Percentiles rank a stretch among this genome's conserved stretches.
phyloP scores from a whole-genome alignment of 2,797 vertebrate genomes.

The Sebastiscus tertius region DNA sequence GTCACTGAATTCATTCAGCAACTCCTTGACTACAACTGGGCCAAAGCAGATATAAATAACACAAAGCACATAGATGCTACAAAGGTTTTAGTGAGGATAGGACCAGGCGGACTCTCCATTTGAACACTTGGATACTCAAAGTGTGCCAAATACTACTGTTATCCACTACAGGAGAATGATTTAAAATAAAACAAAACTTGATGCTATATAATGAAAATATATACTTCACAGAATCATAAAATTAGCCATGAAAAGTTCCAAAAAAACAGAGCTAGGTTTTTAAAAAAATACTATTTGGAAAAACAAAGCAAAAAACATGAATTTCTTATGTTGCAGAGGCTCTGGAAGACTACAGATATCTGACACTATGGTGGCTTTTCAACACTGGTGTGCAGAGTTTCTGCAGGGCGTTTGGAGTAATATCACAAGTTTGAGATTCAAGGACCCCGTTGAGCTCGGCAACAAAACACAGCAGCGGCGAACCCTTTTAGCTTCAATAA shows the following conservation, averaged over 20 bases:
- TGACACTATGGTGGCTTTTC: background rate
- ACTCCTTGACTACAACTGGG: no score
- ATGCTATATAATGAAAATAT: background rate
- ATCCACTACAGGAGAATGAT: background rate
- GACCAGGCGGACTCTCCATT: background rate
- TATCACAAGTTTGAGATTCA: constrained; percentile 33
- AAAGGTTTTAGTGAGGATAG: background rate
- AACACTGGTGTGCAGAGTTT: background rate
- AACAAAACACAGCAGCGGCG: constrained; percentile 11
- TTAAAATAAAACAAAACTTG: background rate
- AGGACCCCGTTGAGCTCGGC: constrained; percentile 41
- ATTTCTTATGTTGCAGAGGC: background rate
- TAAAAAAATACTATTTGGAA: background rate
- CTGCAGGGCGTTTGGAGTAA: background rate
- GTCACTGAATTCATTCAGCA: no score
- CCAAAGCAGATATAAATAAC: no score
- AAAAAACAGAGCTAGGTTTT: background rate
- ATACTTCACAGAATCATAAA: background rate
- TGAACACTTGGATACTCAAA: background rate
- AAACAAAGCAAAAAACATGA: background rate
- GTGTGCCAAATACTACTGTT: background rate
- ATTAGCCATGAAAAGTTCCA: background rate
- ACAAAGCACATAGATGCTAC: background rate
- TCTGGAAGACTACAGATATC: background rate
- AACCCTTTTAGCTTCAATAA: constrained; percentile 29